Percentiles rank a stretch among this genome's conserved stretches.
phyloP scores from a whole-genome alignment of 2,113 vertebrate genomes.

The Stigmatopora nigra region DNA sequence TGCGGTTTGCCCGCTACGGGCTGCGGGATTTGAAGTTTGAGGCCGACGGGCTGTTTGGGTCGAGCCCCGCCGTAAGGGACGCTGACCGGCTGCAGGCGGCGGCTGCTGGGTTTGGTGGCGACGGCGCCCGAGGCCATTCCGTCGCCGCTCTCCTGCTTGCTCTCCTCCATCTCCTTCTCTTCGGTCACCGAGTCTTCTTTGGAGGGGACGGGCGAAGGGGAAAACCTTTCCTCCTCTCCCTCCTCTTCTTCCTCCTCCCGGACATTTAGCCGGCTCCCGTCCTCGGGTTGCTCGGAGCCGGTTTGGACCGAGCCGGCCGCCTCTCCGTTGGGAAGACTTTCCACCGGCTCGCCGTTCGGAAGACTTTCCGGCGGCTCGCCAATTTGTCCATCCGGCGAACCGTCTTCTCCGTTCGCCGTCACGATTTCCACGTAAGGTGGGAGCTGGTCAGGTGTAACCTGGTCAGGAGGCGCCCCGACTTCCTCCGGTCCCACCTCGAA shows the following conservation, averaged over 20 bases:
- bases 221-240: constrained; percentile 41
- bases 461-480: background rate
- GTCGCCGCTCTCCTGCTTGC: constrained; percentile 88
- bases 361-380: constrained; percentile 26
- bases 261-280: constrained; percentile 10
- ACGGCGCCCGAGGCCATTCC: constrained; percentile 69
- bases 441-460: constrained; percentile 2
- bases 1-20: constrained; percentile 82
- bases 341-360: constrained; percentile 19
- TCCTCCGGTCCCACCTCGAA: constrained; percentile 43
- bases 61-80: constrained; percentile 92
- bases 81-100: constrained; percentile 77
- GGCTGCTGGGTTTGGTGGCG: constrained; percentile 58
- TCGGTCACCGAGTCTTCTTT: constrained; percentile 98
- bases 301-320: constrained; percentile 11
- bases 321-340: constrained; percentile 25
- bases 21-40: constrained; percentile 92
- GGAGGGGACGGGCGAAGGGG: constrained; percentile 77
- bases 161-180: constrained; percentile 98
- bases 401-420: constrained; percentile 15
- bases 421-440: constrained; percentile 17
- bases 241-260: constrained; percentile 20
- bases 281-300: constrained; percentile 35
- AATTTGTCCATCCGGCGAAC: constrained; percentile 23
- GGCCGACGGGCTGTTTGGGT: constrained; percentile 91